Percentiles rank a stretch among this genome's conserved stretches.
phyloP scores from a whole-genome alignment of 1,140 invertebrate species.

The Heliconius hermathena region DNA sequence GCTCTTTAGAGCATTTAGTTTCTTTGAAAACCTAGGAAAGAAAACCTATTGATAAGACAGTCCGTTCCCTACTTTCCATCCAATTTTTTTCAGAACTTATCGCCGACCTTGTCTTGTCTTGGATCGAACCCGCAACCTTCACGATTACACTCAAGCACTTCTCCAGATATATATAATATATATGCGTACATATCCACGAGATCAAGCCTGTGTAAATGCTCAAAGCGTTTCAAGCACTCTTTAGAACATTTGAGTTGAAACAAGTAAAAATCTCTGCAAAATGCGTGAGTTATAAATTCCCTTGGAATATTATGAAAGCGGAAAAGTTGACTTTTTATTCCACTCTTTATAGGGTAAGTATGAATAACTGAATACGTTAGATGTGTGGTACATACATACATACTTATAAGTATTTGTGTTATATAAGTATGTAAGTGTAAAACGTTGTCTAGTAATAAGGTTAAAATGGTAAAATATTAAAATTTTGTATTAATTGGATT shows the following conservation, averaged over 20 bases:
- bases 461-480: neutral
- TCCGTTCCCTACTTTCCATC: too few species aligned
- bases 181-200: neutral
- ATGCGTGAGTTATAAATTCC: conserved; percentile 14
- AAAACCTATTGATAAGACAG: too few species aligned
- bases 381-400: neutral
- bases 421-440: neutral
- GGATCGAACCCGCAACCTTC: too few species aligned
- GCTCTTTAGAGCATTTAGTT: too few species aligned
- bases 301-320: conserved; percentile 14
- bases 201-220: conserved; percentile 10
- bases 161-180: neutral
- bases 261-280: conserved; percentile 6
- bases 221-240: conserved; percentile 3
- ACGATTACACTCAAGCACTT: too few species aligned
- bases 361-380: neutral
- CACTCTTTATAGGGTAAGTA: conserved; percentile 6
- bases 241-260: conserved; percentile 7
- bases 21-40: too few species aligned
- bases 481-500: too few species aligned
- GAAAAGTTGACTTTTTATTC: conserved; percentile 13
- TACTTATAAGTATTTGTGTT: neutral
- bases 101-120: too few species aligned
- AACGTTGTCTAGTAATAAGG: neutral
- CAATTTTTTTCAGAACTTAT: too few species aligned